Base-by-base conservation (phyloP, 2,797 vertebrate species). In the Poecilia picta region DNA sequence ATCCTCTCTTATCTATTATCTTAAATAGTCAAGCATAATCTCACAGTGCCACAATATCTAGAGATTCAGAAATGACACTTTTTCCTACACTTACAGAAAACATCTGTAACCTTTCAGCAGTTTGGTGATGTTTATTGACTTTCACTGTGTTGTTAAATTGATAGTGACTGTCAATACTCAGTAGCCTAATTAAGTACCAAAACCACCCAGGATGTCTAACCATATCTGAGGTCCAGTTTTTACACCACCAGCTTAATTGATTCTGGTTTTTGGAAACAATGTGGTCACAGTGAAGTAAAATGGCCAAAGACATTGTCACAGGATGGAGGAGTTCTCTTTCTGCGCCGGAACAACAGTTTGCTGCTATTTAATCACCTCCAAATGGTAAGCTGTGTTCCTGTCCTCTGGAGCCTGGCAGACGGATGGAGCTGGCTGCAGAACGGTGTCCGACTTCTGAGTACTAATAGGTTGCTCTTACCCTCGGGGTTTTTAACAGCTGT, bases 401-500 rank as follows among this genome's bases (percentile, higher is more conserved):
- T 57, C 55, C 70, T 71, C 25, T 53, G 43, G 16, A 77, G 20
- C 18, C 6, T 33, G 72, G 68, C 31, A 73, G 59, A 73, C 51
- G 66, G 55, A 79, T 74, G 73, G 68, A 59, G 28, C 57, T 59
- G 57, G 57, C 57, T 5, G 15, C 57, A 59, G 28, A 59, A 59
- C 16, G 68, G 71, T 39, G 39, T 4, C 66, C 49, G 51, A 62
- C 57, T 18, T 18, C 36, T 77, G 68, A 71, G 16, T 11, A 28
- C n/a, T 57, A 57, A 57, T 57, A 72, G 25, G 76, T 80, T 75
- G 49, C 76, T 79, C 28, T 16, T 62, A 41, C 31, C 83, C 75
- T 41, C 7, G 31, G 36, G 81, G 75, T 75, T 83, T 72, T 31
- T 12, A 76, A 66, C 84, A 87, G 55, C 86, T 85, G 64, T 20